A percentile compares a stretch with the other conserved stretches of the same genome.
These are phyloP conservation scores for Calypte anna DNA, from an alignment of 2,113 vertebrate species.

Conservation along the genomic window DNA sequence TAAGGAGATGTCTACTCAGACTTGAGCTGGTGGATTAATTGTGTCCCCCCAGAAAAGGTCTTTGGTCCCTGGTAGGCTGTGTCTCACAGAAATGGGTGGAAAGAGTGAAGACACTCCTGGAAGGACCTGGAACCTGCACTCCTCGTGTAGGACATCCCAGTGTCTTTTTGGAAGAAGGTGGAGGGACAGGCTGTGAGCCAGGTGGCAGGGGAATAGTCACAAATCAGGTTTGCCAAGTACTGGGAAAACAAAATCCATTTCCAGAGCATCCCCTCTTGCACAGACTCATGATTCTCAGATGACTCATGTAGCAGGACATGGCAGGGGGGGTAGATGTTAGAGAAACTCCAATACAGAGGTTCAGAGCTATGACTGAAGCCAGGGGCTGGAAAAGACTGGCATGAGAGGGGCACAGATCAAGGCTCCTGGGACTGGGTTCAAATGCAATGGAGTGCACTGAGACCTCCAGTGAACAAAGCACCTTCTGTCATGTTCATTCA, in stretches of 20 bases:
- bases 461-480: background rate
- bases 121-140: background rate
- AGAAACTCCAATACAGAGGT: background rate
- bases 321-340: background rate
- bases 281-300: background rate
- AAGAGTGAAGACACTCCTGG: background rate
- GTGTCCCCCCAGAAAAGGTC: background rate
- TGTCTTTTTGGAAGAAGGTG: background rate
- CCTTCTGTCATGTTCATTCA: background rate
- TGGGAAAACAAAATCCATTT: background rate
- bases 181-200: background rate
- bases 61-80: background rate
- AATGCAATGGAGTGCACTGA: rapidly evolving
- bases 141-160: background rate
- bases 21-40: background rate
- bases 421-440: background rate
- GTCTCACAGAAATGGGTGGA: background rate
- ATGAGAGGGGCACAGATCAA: background rate
- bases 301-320: rapidly evolving
- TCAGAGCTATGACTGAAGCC: background rate
- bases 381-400: background rate
- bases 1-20: background rate
- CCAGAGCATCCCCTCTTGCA: background rate
- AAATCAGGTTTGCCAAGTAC: background rate
- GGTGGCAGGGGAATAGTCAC: background rate